Base-by-base conservation (phyloP, 2,888 invertebrate genomes). In the Pheosia gnoma region DNA sequence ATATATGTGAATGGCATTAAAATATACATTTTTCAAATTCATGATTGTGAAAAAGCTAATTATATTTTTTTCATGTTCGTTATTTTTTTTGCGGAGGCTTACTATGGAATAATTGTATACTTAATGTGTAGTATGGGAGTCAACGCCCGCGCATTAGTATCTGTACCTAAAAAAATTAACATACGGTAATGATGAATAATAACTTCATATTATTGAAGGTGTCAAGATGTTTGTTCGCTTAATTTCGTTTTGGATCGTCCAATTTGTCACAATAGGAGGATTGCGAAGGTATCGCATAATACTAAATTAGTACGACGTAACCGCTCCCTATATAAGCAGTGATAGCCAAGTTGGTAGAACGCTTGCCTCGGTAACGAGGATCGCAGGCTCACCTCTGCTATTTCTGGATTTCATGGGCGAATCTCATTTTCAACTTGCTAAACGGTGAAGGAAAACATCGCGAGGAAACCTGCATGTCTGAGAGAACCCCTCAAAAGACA, bases 1-100 rank as follows among this genome's bases (percentile, higher is more conserved):
- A 51, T 25, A 51, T 51, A 59, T 62, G 51, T 45, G 54, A 59
- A 49, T 58, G 45, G 47, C 52, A 59, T 59, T 52, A 43, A 43
- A 9, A 3, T 43, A 8, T n/a, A 47, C n/a, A n/a, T 47, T n/a
- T 47, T 47, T 11, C 10, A 47, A 47, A 47, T 5, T 47, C 45
- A 47, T 47, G 11, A n/a, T 9, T 47, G 11, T n/a, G 41, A 0
- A 47, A 47, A n/a, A 5, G 45, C 4, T 47, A 47, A n/a, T 47
- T n/a, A 5, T 47, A n/a, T n/a, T 47, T 47, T n/a, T 11, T n/a
- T 25, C 25, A 47, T n/a, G 4, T 11, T 47, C n/a, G 47, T 9
- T n/a, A 47, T n/a, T n/a, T 47, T 47, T 43, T 60, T 58, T 13
- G 38, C 43, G 51, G 57, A 59, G 45, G 51, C 51, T 7, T 25